Percentiles rank a stretch among this genome's conserved stretches.
Evolutionary conservation across 53 echinoderm and acorn worm species (phyloP).

Genomic region (Henricia sp.): DNA sequence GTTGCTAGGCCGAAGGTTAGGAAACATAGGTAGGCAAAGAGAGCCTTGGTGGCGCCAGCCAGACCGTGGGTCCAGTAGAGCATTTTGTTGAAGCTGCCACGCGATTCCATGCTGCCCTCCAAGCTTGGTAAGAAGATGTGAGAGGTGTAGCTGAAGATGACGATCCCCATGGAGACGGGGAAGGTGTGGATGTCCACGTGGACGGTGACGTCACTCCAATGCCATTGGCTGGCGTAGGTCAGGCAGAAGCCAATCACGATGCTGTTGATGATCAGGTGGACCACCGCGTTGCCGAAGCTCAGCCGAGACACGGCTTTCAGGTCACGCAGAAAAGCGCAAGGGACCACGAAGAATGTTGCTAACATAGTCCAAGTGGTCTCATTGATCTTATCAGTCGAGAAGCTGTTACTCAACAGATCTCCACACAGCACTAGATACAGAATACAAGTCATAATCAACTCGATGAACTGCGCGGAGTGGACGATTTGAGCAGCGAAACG

Average conservation of each 20-base stretch:
- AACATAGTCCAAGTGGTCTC: conserved; percentile 90
- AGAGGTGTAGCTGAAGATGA: conserved; percentile 97
- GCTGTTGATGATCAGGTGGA: conserved; percentile 88
- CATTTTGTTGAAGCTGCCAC: conserved; percentile 83
- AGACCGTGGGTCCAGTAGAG: conserved; percentile 90
- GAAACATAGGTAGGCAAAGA: conserved; percentile 90
- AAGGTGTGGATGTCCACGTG: conserved; percentile 86
- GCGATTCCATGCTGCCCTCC: conserved; percentile 87
- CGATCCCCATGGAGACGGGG: conserved; percentile 95
- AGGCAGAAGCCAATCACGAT: conserved; percentile 87
- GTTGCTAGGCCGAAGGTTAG: conserved; percentile 86
- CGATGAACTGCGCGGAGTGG: conserved; percentile 96
- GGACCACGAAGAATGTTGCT: conserved; percentile 87
- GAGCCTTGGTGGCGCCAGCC: conserved; percentile 87
- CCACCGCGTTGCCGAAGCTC: conserved; percentile 95
- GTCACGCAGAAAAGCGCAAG: conserved; percentile 94
- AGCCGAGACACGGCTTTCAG: conserved; percentile 94
- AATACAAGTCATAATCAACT: conserved; percentile 99
- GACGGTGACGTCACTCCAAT: conserved; percentile 80
- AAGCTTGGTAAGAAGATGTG: conserved; percentile 96
- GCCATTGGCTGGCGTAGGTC: conserved; percentile 78
- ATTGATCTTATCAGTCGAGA: conserved; percentile 56
- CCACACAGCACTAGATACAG: conserved; percentile 97
- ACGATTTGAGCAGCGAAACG: conserved; percentile 90
- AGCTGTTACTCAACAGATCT: conserved; percentile 83